A percentile compares a stretch with the other conserved stretches of the same genome.
Conservation (phyloP, 2,888 invertebrate species). For the Agrochola circellaris region DNA sequence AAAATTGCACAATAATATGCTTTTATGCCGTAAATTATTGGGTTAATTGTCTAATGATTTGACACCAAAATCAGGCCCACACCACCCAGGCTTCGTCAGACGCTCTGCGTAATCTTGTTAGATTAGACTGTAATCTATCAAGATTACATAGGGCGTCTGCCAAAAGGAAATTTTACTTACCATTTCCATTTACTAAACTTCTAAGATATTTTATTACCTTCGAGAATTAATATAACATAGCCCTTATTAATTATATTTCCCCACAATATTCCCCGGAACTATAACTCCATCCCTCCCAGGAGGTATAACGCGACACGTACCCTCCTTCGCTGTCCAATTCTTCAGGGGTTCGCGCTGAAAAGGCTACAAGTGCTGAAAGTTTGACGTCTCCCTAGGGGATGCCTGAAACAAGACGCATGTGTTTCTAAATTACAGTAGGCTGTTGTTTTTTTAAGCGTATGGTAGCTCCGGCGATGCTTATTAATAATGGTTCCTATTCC, state of each 20-base stretch:
- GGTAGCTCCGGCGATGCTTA: background rate
- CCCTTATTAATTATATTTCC: conserved; percentile 13
- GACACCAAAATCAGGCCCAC: too few species aligned
- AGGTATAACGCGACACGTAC: conserved; percentile 20
- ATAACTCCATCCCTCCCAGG: conserved; percentile 20
- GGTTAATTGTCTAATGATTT: too few species aligned
- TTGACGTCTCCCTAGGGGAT: conserved; percentile 19
- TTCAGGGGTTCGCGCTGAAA: conserved; percentile 5
- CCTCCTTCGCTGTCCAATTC: background rate
- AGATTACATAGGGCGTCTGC: too few species aligned
- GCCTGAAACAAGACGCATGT: conserved; percentile 39
- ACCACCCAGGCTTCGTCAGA: too few species aligned
- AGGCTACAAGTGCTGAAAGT: conserved; percentile 47
- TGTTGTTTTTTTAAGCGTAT: background rate
- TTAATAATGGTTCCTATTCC: background rate
- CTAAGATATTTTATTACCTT: background rate
- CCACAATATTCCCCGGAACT: conserved; percentile 10
- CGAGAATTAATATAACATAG: background rate
- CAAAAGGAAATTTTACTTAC: background rate
- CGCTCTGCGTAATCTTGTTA: too few species aligned
- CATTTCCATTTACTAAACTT: background rate
- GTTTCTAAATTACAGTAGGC: conserved; percentile 4
- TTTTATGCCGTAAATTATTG: too few species aligned
- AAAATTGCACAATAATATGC: too few species aligned
- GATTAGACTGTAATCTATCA: background rate